Evolutionary conservation across 2,113 vertebrate genomes (phyloP), one percentile per base, ranked within the genome.

Genomic region (Charina bottae): DNA sequence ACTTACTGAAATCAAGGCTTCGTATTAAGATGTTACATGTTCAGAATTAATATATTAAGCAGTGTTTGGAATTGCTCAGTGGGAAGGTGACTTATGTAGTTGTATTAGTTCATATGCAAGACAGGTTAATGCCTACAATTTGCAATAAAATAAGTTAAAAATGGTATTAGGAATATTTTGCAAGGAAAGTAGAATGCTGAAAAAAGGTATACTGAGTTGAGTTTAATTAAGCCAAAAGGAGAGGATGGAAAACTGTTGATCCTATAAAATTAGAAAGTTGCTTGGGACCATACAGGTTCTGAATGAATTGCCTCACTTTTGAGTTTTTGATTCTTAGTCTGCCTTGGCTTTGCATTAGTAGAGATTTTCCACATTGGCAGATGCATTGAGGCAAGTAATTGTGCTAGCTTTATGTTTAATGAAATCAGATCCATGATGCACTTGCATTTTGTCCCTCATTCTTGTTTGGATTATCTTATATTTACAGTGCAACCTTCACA

Each of bases 401-500:
- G 24, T 37, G 19, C 26, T 88, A 88, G 60, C 28, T 83, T 62
- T 83, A 33, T 8, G 33, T 88, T 88, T 83, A 59, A 78, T 87
- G 54, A 78, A 28, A 13, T 54, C 4, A 53, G 13, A 53, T 83
- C 42, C 37, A n/a, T 24, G 83, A 26, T 95, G 42, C 37, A 62
- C 12, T 7, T 87, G 26, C 42, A 24, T 64, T 54, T 24, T 83
- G 17, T n/a, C 55, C 56, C 88, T 17, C 64, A 62, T 92, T 90
- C 90, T 93, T 60, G 89, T 42, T 68, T 42, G 11, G 33, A 23
- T 87, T 17, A 24, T 58, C 24, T 92, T 28, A 6, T 90, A 59
- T 94, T 96, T 93, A 96, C 98, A 99, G 99, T 99, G 99, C 97
- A 98, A 97, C 95, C 98, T 99, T 93, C 98, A 99, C 96, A 99